Conservation (phyloP, 1,140 invertebrate genomes). For the Drosophila guanche region DNA sequence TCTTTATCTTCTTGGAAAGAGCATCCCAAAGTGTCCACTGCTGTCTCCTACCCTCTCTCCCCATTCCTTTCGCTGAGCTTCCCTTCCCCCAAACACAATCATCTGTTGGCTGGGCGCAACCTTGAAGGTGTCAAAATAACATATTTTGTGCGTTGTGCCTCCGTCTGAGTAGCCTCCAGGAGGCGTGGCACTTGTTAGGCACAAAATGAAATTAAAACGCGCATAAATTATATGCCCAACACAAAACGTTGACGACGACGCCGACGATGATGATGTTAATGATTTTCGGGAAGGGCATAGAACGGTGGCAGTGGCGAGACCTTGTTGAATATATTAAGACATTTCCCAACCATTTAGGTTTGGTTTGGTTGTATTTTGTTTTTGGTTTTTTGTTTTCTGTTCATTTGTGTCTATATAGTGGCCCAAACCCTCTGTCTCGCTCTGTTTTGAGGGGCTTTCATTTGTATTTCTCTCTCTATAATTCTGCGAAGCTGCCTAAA, state of each 20-base stretch:
- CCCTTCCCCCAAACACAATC: slow-evolving; percentile 8
- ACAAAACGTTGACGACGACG: slow-evolving; percentile 41
- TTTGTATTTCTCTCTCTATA: background rate
- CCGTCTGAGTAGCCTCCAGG: background rate
- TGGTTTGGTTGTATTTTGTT: slow-evolving; percentile 8
- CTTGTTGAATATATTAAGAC: slow-evolving; percentile 78
- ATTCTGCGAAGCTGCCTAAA: slow-evolving; percentile 14
- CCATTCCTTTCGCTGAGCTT: background rate
- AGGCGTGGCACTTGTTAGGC: slow-evolving; percentile 72
- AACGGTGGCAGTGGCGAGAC: slow-evolving; percentile 1
- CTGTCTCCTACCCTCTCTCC: background rate
- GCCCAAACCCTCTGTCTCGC: background rate
- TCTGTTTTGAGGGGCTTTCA: background rate
- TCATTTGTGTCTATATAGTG: slow-evolving; percentile 2
- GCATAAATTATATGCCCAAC: slow-evolving; percentile 73
- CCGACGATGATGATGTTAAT: slow-evolving; percentile 19
- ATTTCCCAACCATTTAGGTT: slow-evolving; percentile 44
- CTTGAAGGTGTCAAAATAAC: slow-evolving; percentile 81
- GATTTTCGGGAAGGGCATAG: no score
- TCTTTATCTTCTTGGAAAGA: background rate
- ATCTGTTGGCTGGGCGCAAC: slow-evolving; percentile 53
- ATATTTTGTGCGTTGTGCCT: slow-evolving; percentile 45
- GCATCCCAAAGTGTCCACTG: background rate
- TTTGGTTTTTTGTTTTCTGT: slow-evolving; percentile 24
- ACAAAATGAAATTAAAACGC: slow-evolving; percentile 79